phyloP scores from a whole-genome alignment of 2,113 vertebrate genomes.

The Donacobius atricapilla region DNA sequence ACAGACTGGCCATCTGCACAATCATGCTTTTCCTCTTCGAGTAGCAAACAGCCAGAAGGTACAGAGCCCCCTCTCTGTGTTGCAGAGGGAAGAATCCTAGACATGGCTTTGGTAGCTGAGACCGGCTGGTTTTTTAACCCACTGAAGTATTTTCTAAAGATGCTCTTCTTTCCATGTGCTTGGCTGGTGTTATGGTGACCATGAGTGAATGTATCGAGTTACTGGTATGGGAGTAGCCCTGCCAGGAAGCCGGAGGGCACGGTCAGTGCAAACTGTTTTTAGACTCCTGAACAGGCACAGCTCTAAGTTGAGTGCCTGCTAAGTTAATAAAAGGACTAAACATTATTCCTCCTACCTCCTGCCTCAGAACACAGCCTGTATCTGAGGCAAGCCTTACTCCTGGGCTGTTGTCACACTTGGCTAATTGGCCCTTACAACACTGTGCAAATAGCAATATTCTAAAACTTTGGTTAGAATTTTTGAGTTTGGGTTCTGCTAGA shows the following conservation, averaged over 20 bases:
- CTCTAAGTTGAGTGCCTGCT: conserved; percentile 17
- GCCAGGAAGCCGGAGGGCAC: conserved; percentile 47
- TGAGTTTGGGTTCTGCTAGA: neutral
- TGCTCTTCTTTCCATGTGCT: conserved; percentile 37
- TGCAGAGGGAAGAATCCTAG: neutral
- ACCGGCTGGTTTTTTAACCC: conserved; percentile 6
- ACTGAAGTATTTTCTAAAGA: conserved; percentile 49
- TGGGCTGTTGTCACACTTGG: neutral
- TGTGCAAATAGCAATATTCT: neutral
- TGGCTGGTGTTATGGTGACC: conserved; percentile 55
- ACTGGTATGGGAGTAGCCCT: conserved; percentile 46
- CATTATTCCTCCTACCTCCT: neutral
- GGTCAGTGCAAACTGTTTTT: conserved; percentile 45
- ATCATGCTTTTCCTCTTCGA: neutral
- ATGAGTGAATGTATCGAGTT: conserved; percentile 21
- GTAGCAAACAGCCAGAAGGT: neutral
- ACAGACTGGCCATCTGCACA: neutral
- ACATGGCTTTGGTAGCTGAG: neutral
- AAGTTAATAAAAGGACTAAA: conserved; percentile 27
- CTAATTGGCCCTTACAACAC: neutral
- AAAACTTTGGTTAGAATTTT: neutral
- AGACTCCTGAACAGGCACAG: conserved; percentile 28
- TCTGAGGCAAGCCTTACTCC: neutral
- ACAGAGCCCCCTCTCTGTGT: neutral
- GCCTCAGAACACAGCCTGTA: neutral